A percentile compares a stretch with the other conserved stretches of the same genome.
Evolutionary conservation across 2,888 invertebrate species (phyloP).

Genomic region (Erebia palarica): DNA sequence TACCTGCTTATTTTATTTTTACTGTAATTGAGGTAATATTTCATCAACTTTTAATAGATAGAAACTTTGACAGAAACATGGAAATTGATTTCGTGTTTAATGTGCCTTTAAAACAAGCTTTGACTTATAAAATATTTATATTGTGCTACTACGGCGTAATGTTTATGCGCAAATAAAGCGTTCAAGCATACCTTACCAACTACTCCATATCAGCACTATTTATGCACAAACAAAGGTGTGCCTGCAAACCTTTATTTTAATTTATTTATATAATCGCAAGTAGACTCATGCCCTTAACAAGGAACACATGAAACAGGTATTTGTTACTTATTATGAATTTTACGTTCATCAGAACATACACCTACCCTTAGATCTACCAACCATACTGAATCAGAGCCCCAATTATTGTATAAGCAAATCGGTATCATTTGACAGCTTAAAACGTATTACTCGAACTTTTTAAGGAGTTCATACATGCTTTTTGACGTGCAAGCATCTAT

Average conservation of each 20-base stretch:
- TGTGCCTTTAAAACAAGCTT: neutral
- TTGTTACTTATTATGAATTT: neutral
- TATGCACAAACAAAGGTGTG: conserved; percentile 23
- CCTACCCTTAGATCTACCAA: too few relatives aligned
- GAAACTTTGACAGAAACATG: neutral
- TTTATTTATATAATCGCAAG: conserved; percentile 32
- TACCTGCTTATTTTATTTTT: neutral
- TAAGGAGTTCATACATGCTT: too few relatives aligned
- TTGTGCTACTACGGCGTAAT: neutral
- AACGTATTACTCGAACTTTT: too few relatives aligned
- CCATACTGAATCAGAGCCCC: too few relatives aligned
- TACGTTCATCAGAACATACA: too few relatives aligned
- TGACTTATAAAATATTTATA: neutral
- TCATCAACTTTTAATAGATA: neutral
- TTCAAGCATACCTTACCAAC: neutral
- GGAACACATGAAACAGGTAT: neutral
- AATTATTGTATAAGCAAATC: too few relatives aligned
- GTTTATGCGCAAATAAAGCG: conserved; percentile 9
- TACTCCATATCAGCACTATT: conserved; percentile 11
- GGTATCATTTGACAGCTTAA: too few relatives aligned
- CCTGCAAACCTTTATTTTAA: conserved; percentile 34
- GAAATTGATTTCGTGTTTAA: neutral
- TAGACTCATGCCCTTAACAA: conserved; percentile 23
- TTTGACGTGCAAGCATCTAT: too few relatives aligned
- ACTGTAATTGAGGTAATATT: neutral